Conservation (phyloP, 35 echinoderm and acorn worm genomes). For the Strongylocentrotus purpuratus region DNA sequence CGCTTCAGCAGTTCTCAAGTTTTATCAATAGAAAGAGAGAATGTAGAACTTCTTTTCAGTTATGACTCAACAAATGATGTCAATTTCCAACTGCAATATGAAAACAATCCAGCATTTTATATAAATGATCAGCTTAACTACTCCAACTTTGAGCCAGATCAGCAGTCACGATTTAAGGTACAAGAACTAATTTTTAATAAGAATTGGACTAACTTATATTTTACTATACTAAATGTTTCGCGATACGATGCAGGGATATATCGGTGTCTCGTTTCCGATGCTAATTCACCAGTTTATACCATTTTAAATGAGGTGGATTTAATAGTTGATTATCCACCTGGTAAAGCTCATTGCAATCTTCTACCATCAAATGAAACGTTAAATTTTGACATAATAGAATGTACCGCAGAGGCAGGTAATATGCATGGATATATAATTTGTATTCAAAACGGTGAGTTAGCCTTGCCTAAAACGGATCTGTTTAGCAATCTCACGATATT, state of each 20-base stretch:
- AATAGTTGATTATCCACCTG: neutral
- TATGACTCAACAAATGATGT: neutral
- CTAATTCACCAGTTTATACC: too few species aligned
- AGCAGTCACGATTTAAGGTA: neutral
- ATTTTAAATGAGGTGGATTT: neutral
- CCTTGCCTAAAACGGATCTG: neutral
- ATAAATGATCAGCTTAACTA: neutral
- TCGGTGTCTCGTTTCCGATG: neutral
- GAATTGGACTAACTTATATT: neutral
- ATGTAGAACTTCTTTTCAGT: neutral
- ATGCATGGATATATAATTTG: neutral
- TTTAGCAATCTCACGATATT: neutral
- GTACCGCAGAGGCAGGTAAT: neutral
- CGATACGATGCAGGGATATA: neutral
- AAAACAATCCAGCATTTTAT: neutral
- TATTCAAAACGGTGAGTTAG: neutral
- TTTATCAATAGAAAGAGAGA: neutral
- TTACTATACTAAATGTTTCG: neutral
- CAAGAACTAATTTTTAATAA: neutral
- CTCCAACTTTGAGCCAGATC: neutral
- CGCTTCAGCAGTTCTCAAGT: neutral
- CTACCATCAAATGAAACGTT: neutral
- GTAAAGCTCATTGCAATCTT: neutral
- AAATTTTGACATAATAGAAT: neutral
- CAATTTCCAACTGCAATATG: neutral